A percentile compares a stretch with the other conserved stretches of the same genome.
These are phyloP conservation scores for Schizopygopsis malacanthus DNA, from an alignment of 2,797 vertebrate genomes.

Conservation along the genomic window DNA sequence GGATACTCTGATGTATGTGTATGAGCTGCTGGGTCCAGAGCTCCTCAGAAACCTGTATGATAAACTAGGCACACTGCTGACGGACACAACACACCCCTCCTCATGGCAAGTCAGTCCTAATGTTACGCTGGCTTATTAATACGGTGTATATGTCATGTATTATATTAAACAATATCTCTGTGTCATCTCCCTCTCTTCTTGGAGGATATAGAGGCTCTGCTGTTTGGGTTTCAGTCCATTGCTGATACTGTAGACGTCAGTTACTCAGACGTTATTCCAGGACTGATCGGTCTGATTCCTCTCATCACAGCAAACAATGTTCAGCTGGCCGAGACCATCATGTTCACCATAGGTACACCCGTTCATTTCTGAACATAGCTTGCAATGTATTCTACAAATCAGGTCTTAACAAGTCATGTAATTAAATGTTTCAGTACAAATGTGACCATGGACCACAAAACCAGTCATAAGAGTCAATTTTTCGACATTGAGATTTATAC, in stretches of 20 bases:
- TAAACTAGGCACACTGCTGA: slow-evolving; percentile 90
- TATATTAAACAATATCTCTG: background rate
- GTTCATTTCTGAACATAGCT: background rate
- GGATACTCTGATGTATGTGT: slow-evolving; percentile 98
- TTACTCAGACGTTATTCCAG: slow-evolving; percentile 97
- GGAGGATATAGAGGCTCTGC: slow-evolving; percentile 93
- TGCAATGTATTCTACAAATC: background rate
- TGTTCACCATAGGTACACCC: slow-evolving; percentile 94
- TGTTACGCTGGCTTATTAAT: background rate
- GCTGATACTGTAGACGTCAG: slow-evolving; percentile 97
- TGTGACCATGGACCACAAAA: too few relatives aligned
- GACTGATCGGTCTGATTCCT: slow-evolving; percentile 95
- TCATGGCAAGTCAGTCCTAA: slow-evolving; percentile 89
- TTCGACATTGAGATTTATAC: too few relatives aligned
- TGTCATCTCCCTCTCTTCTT: slow-evolving; percentile 25
- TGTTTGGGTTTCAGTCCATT: slow-evolving; percentile 99
- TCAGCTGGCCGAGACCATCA: slow-evolving; percentile 95
- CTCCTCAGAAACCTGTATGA: slow-evolving; percentile 97
- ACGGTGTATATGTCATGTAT: background rate
- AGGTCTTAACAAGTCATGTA: background rate
- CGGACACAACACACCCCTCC: slow-evolving; percentile 84
- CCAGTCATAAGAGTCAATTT: too few relatives aligned
- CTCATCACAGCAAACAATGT: slow-evolving; percentile 95
- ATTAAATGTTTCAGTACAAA: too few relatives aligned
- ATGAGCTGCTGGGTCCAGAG: slow-evolving; percentile 96